phyloP scores from a whole-genome alignment of 2,888 invertebrate genomes.

The Heliothis peltigera region DNA sequence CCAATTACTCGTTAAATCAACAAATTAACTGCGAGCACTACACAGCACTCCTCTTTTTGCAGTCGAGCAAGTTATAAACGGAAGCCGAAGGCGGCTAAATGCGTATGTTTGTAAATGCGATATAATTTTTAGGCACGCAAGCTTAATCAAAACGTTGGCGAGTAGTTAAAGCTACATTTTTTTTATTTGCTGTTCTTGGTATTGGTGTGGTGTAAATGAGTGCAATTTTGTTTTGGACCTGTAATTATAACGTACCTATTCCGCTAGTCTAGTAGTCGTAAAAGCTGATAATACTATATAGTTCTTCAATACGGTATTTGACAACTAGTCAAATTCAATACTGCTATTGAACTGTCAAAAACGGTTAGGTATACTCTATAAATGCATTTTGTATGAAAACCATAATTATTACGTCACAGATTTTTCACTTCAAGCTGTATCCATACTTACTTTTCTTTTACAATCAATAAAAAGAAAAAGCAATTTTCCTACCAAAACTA shows the following conservation, averaged over 20 bases:
- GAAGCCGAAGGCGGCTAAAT: conserved; percentile 55
- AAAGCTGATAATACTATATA: no score
- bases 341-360: no score
- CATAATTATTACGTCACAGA: no score
- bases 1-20: conserved; percentile 83
- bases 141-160: conserved; percentile 46
- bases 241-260: not conserved
- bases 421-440: no score
- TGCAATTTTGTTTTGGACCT: conserved; percentile 4
- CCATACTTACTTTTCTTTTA: no score
- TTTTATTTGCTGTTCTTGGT: conserved; percentile 22
- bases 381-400: no score
- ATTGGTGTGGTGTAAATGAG: conserved; percentile 1
- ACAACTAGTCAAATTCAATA: no score
- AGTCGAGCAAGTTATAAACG: conserved; percentile 58
- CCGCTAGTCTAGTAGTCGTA: no score
- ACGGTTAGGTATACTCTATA: no score
- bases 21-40: conserved; percentile 79
- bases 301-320: no score
- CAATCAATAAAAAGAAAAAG: no score
- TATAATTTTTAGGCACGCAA: conserved; percentile 60
- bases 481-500: no score
- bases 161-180: not conserved
- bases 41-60: conserved; percentile 79
- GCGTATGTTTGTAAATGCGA: conserved; percentile 59